Evolutionary conservation across 2,888 invertebrate genomes (phyloP), one percentile per base, ranked within the genome.

Genomic region (Notodonta dromedarius): DNA sequence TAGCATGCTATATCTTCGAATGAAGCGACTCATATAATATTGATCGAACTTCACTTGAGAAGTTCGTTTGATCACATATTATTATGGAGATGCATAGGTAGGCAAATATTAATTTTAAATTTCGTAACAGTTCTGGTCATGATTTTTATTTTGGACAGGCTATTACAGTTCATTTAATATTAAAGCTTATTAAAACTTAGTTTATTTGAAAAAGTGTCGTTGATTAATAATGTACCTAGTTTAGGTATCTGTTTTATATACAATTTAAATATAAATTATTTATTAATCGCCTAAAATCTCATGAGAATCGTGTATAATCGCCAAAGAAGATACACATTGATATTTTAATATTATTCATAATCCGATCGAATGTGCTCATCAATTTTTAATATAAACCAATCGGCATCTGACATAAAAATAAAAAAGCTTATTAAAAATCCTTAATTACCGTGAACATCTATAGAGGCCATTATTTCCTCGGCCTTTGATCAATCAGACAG

Each of bases 401-500:
- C 56, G 44, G 39, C 32, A 50, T 53, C 42, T n/a, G 51, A 58
- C 50, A 48, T 44, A 56, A 58, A 53, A 51, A 65, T 61, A 61
- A 58, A 66, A 71, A 76, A 78, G 67, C 78, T 77, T 79, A 81
- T 82, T 80, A 81, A 78, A 76, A 73, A 73, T 74, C 68, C 67
- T 67, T 80, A 82, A 84, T 79, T 79, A 78, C 82, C 84, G 73
- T 86, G 85, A 84, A 81, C 72, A 68, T 73, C 59, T 59, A 63
- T 58, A 57, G 61, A 58, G 51, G 64, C 71, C 61, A 73, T 75
- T 70, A 75, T 78, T 79, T 76, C 70, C 73, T 70, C 79, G 72
- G 74, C 76, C 76, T 83, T 83, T 84, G 82, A 87, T 85, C 84
- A 81, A 82, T 84, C 83, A 80, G 81, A 79, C 85, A 86, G 79